Evolutionary conservation across 2,888 invertebrate genomes (phyloP), one percentile per base, ranked within the genome.

Genomic region (Melinaea marsaeus): DNA sequence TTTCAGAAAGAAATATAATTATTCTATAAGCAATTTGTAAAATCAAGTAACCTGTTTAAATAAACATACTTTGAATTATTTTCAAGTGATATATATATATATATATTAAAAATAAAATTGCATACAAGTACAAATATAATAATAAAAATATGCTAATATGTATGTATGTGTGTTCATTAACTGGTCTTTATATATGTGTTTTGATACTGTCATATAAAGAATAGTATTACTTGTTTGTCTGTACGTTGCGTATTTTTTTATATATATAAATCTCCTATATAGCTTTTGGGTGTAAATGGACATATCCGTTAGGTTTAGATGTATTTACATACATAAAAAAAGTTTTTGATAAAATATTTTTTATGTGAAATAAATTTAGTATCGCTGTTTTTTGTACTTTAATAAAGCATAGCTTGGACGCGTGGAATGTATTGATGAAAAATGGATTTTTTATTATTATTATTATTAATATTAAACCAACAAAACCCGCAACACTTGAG

Each of bases 131-230:
- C 42, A 42, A 42, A 9, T 37, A 37, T 7, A 37, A 9, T 7
- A 9, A 60, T n/a, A 55, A 60, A 62, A 62, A 57, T 64, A 66
- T 79, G 81, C 83, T 87, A 84, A 85, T 85, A 85, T 85, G 77
- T 86, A 83, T 76, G 83, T 86, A 86, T 87, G 86, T 88, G 86
- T 86, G 85, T 71, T 70, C 11, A 42, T 70, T 42, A 34, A 58
- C 37, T 58, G 35, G 58, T 62, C 42, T 59, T 48, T 60, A 60
- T 47, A 57, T 9, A 7, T 34, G 13, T 37, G 45, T 33, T 57
- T 47, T 45, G 34, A 22, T 57, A 58, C 45, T 32, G 33, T 37
- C 55, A 55, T 47, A n/a, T 4, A 22, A 22, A 22, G 22, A 22
- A 22, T 22, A 22, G 22, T 22, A 22, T 22, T 22, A 42, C 9